phyloP scores from a whole-genome alignment of 2,113 vertebrate species.

The Nannobrachium achirus region DNA sequence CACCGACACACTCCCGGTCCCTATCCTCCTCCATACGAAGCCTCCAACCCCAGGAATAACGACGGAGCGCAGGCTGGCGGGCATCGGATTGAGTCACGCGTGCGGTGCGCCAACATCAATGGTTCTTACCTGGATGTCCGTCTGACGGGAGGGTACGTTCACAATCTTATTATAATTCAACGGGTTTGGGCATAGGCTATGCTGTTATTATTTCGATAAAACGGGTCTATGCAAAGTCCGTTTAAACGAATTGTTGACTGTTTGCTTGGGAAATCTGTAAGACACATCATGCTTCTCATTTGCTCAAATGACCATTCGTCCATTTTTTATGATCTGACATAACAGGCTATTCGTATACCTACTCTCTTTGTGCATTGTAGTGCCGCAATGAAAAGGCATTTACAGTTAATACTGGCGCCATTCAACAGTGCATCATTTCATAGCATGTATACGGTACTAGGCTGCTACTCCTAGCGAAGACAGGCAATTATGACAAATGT shows the following conservation, averaged over 20 bases:
- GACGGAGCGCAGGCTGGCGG: constrained; percentile 44
- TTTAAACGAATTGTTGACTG: constrained; percentile 43
- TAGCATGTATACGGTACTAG: no score
- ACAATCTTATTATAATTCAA: constrained; percentile 15
- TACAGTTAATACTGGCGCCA: constrained; percentile 28
- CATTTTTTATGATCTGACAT: not conserved
- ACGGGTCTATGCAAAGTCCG: constrained; percentile 10
- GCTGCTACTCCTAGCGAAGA: no score
- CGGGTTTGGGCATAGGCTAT: constrained; percentile 2
- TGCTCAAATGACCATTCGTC: not conserved
- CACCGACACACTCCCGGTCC: constrained; percentile 48
- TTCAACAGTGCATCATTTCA: constrained; percentile 16
- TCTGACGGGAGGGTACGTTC: constrained; percentile 71
- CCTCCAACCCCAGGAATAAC: constrained; percentile 46
- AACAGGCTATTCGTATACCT: not conserved
- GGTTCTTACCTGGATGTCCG: constrained; percentile 56
- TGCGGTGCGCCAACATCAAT: constrained; percentile 51
- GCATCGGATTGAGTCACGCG: constrained; percentile 46
- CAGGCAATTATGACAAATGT: no score
- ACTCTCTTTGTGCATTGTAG: constrained; percentile 12
- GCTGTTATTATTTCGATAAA: not conserved
- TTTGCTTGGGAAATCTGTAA: not conserved
- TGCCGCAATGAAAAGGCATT: constrained; percentile 22
- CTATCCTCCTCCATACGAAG: constrained; percentile 19
- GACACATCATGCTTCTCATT: not conserved